Evolutionary conservation across 2,113 vertebrate genomes (phyloP).

Genomic region (Nerophis ophidion): DNA sequence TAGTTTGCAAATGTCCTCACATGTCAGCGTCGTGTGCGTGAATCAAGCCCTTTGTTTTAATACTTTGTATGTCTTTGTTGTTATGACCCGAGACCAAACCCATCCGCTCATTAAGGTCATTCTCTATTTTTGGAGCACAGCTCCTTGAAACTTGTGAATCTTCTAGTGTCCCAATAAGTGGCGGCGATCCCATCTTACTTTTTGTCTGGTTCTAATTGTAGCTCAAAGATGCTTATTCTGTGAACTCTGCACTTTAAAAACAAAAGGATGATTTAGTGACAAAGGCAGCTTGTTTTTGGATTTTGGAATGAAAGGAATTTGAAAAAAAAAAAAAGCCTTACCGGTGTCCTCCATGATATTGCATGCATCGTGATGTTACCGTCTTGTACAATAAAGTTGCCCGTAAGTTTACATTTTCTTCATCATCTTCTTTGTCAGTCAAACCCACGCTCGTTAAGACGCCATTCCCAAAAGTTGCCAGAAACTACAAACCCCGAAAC

Average conservation of each 20-base stretch:
- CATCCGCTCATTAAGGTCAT: constrained; percentile 43
- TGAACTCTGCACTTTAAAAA: constrained; percentile 71
- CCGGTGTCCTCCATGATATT: constrained; percentile 56
- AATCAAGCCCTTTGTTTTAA: constrained; percentile 7
- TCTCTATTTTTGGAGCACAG: too few relatives aligned
- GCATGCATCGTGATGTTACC: constrained; percentile 60
- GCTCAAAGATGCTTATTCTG: constrained; percentile 55
- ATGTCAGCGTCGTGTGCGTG: too few relatives aligned
- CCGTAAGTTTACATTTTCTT: constrained; percentile 24
- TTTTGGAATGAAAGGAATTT: neutral
- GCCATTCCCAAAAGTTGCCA: too few relatives aligned
- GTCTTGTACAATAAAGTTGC: constrained; percentile 60
- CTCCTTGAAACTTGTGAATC: too few relatives aligned
- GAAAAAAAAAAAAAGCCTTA: constrained; percentile 59
- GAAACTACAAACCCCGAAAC: too few relatives aligned
- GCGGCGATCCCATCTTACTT: too few relatives aligned
- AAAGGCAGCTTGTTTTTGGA: constrained; percentile 65
- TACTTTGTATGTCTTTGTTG: constrained; percentile 29
- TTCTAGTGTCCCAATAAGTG: too few relatives aligned
- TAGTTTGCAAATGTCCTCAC: too few relatives aligned
- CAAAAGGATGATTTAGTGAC: constrained; percentile 57
- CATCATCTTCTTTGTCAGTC: neutral
- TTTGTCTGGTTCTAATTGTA: constrained; percentile 15
- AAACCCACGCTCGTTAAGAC: neutral
- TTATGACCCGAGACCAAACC: constrained; percentile 21